A percentile compares a stretch with the other conserved stretches of the same genome.
Evolutionary conservation across 2,113 vertebrate species (phyloP).

Genomic region (Gallinago undulata): DNA sequence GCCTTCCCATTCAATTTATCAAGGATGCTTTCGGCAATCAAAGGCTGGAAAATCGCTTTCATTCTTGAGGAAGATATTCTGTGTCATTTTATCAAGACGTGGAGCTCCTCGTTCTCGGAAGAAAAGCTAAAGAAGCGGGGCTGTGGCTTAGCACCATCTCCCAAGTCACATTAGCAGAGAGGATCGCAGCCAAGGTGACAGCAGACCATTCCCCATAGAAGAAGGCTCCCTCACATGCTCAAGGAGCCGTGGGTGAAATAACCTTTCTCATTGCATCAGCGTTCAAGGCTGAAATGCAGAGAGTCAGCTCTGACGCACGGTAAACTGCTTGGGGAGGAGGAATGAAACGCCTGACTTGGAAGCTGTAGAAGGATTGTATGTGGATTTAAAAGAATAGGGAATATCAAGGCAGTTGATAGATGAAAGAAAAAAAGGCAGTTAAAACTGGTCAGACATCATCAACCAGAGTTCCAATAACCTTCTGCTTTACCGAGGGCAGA

Average conservation of each 20-base stretch:
- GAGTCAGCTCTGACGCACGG: not conserved
- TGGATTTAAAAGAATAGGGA: constrained; percentile 3
- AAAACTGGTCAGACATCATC: not conserved
- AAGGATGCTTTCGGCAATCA: constrained; percentile 22
- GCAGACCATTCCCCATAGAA: not conserved
- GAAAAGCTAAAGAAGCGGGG: not conserved
- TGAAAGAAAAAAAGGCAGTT: not conserved
- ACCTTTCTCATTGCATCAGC: not conserved
- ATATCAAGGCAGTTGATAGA: not conserved
- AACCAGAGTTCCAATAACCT: not conserved
- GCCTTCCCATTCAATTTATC: constrained; percentile 42
- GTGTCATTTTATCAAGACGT: constrained; percentile 6
- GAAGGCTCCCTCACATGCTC: not conserved
- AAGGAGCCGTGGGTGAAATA: not conserved
- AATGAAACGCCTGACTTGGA: not conserved
- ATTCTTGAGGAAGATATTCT: not conserved
- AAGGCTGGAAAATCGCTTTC: not conserved
- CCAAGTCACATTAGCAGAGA: not conserved
- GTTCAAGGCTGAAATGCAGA: not conserved
- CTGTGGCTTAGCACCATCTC: not conserved
- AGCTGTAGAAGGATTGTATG: not conserved
- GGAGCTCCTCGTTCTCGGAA: not conserved
- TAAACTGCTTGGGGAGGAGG: not conserved
- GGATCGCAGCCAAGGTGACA: not conserved
- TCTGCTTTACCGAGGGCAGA: not conserved